A percentile compares a stretch with the other conserved stretches of the same genome.
Evolutionary conservation across 2,797 vertebrate species (phyloP).

Genomic region (Podarcis siculus): DNA sequence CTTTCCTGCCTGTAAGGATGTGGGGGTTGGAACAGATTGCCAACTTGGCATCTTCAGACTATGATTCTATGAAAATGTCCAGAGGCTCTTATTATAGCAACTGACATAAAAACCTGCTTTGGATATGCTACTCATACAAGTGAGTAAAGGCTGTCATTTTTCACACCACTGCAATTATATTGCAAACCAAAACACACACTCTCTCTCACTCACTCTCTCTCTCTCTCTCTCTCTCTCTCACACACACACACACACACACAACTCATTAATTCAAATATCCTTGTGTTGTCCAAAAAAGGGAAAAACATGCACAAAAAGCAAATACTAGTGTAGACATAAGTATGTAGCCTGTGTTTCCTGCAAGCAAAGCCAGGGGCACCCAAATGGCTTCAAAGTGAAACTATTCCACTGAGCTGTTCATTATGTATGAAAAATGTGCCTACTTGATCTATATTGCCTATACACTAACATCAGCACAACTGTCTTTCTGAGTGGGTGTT

Average conservation of each 20-base stretch:
- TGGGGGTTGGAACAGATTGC: neutral
- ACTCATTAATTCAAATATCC: rapidly evolving
- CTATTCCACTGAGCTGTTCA: neutral
- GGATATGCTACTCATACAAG: neutral
- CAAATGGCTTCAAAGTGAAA: neutral
- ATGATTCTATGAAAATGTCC: neutral
- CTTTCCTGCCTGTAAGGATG: neutral
- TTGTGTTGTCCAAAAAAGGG: neutral
- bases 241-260: neutral
- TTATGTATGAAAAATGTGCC: neutral
- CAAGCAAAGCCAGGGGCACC: neutral
- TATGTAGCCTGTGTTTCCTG: neutral
- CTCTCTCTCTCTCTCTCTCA: no score
- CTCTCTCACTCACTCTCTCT: no score
- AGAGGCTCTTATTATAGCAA: neutral
- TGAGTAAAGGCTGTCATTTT: neutral
- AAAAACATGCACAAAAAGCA: neutral
- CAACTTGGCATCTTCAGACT: neutral
- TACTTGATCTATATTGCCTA: rapidly evolving
- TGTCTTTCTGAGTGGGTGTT: neutral
- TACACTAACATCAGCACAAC: neutral
- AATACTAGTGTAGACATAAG: neutral
- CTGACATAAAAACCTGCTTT: rapidly evolving
- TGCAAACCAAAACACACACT: no score
- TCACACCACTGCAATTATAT: neutral